Evolutionary conservation across 2,797 vertebrate species (phyloP).

Genomic region (Chelon labrosus): DNA sequence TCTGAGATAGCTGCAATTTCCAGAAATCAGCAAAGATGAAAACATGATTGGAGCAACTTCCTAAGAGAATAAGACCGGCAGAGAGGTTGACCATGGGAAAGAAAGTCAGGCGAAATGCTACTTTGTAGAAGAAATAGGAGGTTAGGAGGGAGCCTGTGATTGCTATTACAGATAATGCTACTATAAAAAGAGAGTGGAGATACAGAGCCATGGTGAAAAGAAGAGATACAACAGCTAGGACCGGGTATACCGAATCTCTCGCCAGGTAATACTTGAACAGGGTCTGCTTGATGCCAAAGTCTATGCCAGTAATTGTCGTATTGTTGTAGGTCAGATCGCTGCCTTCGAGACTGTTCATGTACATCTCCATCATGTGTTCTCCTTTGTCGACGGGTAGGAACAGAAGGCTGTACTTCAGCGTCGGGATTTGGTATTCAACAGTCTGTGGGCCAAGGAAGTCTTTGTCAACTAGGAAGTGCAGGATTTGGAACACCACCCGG

Average conservation of each 20-base stretch:
- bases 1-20: slow-evolving; percentile 92
- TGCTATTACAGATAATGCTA: slow-evolving; percentile 89
- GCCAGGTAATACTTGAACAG: slow-evolving; percentile 94
- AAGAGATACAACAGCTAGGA: slow-evolving; percentile 90
- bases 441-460: slow-evolving; percentile 97
- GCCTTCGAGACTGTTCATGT: slow-evolving; percentile 90
- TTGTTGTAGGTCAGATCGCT: slow-evolving; percentile 92
- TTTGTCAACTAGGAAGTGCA: slow-evolving; percentile 96
- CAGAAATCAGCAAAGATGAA: slow-evolving; percentile 96
- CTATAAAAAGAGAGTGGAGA: slow-evolving; percentile 92
- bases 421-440: slow-evolving; percentile 95
- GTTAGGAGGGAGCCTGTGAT: slow-evolving; percentile 90
- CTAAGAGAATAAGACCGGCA: slow-evolving; percentile 90
- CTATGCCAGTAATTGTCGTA: slow-evolving; percentile 95
- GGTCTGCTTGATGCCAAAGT: slow-evolving; percentile 95
- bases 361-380: slow-evolving; percentile 93
- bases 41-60: slow-evolving; percentile 93
- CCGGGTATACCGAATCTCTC: slow-evolving; percentile 92
- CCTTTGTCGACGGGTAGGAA: slow-evolving; percentile 93
- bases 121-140: slow-evolving; percentile 96
- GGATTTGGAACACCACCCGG: slow-evolving; percentile 91
- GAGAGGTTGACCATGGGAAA: slow-evolving; percentile 94
- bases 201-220: slow-evolving; percentile 93
- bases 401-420: slow-evolving; percentile 95
- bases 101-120: slow-evolving; percentile 92